Base-by-base conservation (phyloP, 2,797 vertebrate species). In the Bufotes viridis region DNA sequence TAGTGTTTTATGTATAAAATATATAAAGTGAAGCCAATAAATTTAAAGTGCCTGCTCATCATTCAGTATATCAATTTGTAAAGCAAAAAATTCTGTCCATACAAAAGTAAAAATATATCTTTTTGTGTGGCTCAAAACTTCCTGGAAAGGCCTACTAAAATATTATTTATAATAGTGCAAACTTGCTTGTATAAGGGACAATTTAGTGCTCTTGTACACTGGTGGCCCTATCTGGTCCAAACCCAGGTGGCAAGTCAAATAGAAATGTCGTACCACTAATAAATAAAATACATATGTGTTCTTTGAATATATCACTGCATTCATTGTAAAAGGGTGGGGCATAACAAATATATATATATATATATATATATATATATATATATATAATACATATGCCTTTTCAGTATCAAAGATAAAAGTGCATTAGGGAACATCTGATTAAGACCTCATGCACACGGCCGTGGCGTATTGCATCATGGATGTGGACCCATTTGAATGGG, bases 131-230 rank as follows among this genome's bases (percentile, higher is more conserved):
- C 13, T 85, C 14, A 76, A 76, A 78, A 76, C 9, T 14, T 34
- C 72, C 57, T 18, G 82, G 70, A 85, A 85, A 61, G 75, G 55
- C 22, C 57, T 55, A 74, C 8, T 42, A 7, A 74, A 14, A 75
- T 61, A 75, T 51, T 58, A 58, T 76, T 61, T 24, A 57, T 34
- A 7, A 63, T 85, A 85, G 83, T 85, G 83, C 58, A 78, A 63
- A 78, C 20, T 76, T 63, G 29, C 20, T 49, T 51, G 34, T 49
- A 85, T 69, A 76, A 57, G 58, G 72, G 51, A 63, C 20, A 75
- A 84, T 49, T 63, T 75, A 60, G 22, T 74, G 29, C 82, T 74
- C 57, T 84, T 13, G 74, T 53, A 76, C 53, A 75, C n/a, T 67
- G 9, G 58, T 42, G 26, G 58, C 22, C 9, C 11, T 61, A 29